Conservation (phyloP, 2,888 invertebrate genomes). For the Cerastis leucographa region DNA sequence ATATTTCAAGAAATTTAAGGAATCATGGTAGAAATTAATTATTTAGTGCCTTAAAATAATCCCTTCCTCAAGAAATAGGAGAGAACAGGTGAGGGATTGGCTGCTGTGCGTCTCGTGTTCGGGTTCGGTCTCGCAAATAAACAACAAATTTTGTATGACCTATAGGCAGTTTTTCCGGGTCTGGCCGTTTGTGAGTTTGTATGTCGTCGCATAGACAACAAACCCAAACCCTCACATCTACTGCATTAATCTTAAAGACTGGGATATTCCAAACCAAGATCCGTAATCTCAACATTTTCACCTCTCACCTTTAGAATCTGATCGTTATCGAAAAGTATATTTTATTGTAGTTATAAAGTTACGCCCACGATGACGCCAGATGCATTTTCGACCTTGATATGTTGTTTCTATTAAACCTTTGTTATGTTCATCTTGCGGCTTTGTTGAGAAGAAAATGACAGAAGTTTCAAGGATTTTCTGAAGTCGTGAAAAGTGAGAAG, state of each 20-base stretch:
- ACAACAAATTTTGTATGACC: too few species aligned
- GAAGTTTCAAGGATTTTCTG: neutral
- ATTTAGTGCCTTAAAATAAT: neutral
- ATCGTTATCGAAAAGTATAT: conserved; percentile 36
- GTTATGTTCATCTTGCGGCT: conserved; percentile 20
- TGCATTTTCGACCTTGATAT: conserved; percentile 40
- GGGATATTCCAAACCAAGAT: conserved; percentile 4
- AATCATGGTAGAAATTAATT: neutral
- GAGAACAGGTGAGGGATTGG: too few species aligned
- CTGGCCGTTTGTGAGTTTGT: too few species aligned
- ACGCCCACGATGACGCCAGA: conserved; percentile 51
- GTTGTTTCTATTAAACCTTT: conserved; percentile 27
- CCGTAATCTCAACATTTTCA: conserved; percentile 15
- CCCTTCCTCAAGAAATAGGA: too few species aligned
- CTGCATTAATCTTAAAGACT: neutral
- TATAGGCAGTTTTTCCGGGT: too few species aligned
- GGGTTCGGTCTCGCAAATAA: too few species aligned
- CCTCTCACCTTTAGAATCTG: conserved; percentile 32
- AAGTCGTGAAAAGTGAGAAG: neutral
- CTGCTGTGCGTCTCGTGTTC: too few species aligned
- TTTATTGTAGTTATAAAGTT: conserved; percentile 20
- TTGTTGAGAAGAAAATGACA: neutral
- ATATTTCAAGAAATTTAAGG: neutral
- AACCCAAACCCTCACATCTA: neutral
- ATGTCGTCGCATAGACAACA: neutral